These are phyloP conservation scores for Lepetodrilus schrolli DNA, from an alignment of 2,888 invertebrate genomes.

Conservation along the genomic window DNA sequence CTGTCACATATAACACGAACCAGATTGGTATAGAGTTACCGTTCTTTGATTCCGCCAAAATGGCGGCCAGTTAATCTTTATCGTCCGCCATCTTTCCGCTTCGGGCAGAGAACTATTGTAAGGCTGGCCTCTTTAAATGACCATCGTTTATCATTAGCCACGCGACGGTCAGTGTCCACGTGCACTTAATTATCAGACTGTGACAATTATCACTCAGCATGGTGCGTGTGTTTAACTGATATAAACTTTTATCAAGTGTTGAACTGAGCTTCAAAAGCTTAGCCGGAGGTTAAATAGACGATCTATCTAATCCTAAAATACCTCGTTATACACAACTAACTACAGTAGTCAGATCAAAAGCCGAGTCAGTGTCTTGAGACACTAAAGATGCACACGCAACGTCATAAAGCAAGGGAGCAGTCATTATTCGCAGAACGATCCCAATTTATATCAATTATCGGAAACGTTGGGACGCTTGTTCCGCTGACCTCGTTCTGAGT, in stretches of 20 bases:
- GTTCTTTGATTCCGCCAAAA: not conserved
- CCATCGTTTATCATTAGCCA: slow-evolving; percentile 7
- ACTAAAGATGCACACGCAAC: slow-evolving; percentile 5
- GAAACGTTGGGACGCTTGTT: too few species aligned
- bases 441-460: not conserved
- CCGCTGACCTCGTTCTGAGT: too few species aligned
- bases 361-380: slow-evolving; percentile 13
- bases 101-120: not conserved
- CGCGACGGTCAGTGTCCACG: slow-evolving; percentile 11
- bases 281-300: not conserved
- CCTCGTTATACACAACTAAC: not conserved
- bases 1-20: not conserved
- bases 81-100: not conserved
- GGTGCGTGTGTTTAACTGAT: slow-evolving; percentile 5
- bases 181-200: slow-evolving; percentile 1
- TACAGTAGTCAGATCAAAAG: not conserved
- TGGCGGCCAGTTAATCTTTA: not conserved
- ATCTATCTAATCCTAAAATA: slow-evolving; percentile 1
- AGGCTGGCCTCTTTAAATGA: not conserved
- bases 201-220: not conserved
- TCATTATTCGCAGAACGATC: not conserved
- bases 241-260: slow-evolving; percentile 16
- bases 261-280: not conserved
- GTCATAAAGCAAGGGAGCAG: not conserved
- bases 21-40: not conserved